Evolutionary conservation across 2,797 vertebrate genomes (phyloP).

Genomic region (Chrysocyon brachyurus): DNA sequence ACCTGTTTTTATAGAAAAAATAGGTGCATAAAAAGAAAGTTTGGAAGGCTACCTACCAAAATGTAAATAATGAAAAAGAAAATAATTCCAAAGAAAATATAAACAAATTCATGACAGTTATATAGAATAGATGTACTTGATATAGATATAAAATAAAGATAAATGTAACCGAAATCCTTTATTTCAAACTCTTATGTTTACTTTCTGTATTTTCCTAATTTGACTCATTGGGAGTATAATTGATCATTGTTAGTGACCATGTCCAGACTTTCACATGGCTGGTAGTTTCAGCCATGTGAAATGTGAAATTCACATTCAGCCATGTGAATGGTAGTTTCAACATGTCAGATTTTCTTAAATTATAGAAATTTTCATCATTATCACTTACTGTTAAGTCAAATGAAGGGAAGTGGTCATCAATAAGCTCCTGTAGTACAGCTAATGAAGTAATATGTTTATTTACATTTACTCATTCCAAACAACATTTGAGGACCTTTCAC

Average conservation of each 20-base stretch:
- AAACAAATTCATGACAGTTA: conserved; percentile 22
- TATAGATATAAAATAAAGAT: background rate
- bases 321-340: background rate
- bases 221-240: background rate
- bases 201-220: conserved; percentile 34
- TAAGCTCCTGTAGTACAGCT: background rate
- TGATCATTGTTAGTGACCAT: background rate
- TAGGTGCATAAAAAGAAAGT: background rate
- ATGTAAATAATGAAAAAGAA: background rate
- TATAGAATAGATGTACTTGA: background rate
- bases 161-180: conserved; percentile 18
- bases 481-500: background rate
- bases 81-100: background rate
- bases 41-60: background rate
- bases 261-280: conserved; percentile 9
- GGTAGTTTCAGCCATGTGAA: conserved; percentile 27
- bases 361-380: background rate
- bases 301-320: background rate
- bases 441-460: background rate
- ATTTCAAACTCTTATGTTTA: conserved; percentile 29
- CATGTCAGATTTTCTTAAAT: conserved; percentile 20
- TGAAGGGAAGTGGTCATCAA: conserved; percentile 40
- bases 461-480: conserved; percentile 10
- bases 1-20: background rate
- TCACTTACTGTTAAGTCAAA: conserved; percentile 39